Base-by-base conservation (phyloP, 2,888 invertebrate genomes). In the Macrosiphum euphorbiae region DNA sequence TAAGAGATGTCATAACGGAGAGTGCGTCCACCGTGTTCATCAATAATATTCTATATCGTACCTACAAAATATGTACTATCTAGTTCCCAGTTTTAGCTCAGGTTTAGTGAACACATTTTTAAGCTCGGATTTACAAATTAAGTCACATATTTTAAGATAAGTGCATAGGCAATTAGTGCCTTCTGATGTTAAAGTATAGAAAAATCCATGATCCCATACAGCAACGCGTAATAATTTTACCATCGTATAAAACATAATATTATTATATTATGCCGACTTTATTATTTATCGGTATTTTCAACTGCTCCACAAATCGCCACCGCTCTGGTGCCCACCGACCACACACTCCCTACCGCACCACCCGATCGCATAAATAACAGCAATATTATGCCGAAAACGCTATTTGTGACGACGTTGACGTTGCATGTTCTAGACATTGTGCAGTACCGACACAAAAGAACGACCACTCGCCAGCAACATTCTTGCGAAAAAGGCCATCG, bases 401-500 rank as follows among this genome's bases (percentile, higher is more conserved):
- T 78, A 78, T 78, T 78, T 35, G 78, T 41, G 78, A 78, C 8
- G 78, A 78, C 78, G 78, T 78, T 78, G 52, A 35, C 78, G 20
- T 78, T 41, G 78, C 78, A 35, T 78, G 78, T 78, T 78, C 78
- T 78, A 78, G 78, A 78, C 78, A 35, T 78, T 35, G 35, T 35
- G 35, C 78, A 78, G 35, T 41, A 11, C 20, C 35, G 35, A 20
- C 8, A 78, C 78, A 78, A 55, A 88, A 88, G 35, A 88, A 55
- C n/a, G n/a, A 41, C 20, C 55, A 55, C 52, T 35, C 52, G 35
- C 47, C 47, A 35, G 52, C 24, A 35, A 88, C 26, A 88, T 88
- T 88, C 88, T 13, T 55, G 88, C 88, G 88, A 78, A 78, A 78
- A 78, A 78, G 78, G 78, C 78, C 35, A 78, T 78, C 78, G 78